Evolutionary conservation across 2,113 vertebrate genomes (phyloP).

Genomic region (Dryoscopus gambensis): DNA sequence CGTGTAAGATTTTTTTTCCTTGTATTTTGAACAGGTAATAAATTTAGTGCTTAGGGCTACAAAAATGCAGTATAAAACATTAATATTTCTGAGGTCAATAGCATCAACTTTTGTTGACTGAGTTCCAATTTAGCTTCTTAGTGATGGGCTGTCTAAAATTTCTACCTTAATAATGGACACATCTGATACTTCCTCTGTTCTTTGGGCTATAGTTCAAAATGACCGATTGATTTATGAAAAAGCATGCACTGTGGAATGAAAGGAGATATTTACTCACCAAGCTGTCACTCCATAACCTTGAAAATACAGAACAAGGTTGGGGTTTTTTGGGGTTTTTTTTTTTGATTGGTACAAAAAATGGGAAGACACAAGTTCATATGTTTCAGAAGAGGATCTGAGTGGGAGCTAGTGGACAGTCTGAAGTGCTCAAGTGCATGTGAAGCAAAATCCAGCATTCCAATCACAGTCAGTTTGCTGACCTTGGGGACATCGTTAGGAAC

Average conservation of each 20-base stretch:
- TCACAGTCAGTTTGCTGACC: not conserved
- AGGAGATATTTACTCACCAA: not conserved
- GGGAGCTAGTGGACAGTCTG: not conserved
- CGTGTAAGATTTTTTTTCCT: not conserved
- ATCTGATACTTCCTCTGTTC: constrained; percentile 41
- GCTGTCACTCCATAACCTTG: not conserved
- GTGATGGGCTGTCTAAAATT: not conserved
- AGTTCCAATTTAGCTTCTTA: not conserved
- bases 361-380: not conserved
- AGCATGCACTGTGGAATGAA: not conserved
- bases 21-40: not conserved
- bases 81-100: not conserved
- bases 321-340: not conserved
- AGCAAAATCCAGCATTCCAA: not conserved
- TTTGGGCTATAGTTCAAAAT: not conserved
- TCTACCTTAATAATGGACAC: not conserved
- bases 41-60: constrained; percentile 1
- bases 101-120: not conserved
- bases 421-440: not conserved
- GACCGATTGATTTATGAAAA: constrained; percentile 12
- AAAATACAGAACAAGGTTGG: not conserved
- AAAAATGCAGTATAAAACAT: not conserved
- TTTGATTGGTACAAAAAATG: not conserved
- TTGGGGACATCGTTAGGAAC: not conserved
- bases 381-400: not conserved